Conservation (phyloP, 2,888 invertebrate genomes). For the Ashinkailepas kermadecensis region DNA sequence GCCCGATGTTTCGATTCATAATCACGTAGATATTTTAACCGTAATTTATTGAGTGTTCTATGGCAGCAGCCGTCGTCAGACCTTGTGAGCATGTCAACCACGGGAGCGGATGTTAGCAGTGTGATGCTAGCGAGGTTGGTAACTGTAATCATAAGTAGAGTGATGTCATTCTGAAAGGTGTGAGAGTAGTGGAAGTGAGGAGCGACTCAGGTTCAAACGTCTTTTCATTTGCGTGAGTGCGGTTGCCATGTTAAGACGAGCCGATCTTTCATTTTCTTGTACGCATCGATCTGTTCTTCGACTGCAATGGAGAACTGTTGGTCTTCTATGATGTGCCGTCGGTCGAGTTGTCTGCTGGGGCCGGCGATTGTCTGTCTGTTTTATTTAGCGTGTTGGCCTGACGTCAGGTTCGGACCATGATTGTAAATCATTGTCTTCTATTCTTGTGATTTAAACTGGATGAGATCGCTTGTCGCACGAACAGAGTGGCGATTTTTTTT, state of each 20-base stretch:
- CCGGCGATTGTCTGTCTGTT: neutral
- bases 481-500: too few species aligned
- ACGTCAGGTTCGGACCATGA: too few species aligned
- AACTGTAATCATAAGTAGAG: too few species aligned
- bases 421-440: too few species aligned
- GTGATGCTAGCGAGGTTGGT: too few species aligned
- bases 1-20: neutral
- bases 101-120: too few species aligned
- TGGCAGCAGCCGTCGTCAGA: neutral
- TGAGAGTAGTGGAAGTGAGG: neutral
- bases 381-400: neutral
- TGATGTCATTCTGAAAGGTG: too few species aligned
- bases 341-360: neutral
- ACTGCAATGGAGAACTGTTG: neutral
- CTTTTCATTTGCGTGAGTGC: conserved; percentile 8
- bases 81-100: neutral
- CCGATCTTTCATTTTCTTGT: conserved; percentile 7
- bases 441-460: too few species aligned
- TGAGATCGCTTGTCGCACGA: too few species aligned
- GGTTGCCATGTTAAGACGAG: neutral
- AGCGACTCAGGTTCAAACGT: conserved; percentile 18
- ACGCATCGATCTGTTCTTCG: neutral
- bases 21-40: neutral
- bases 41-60: conserved; percentile 1
- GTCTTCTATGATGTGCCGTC: neutral